Evolutionary conservation across 2,888 invertebrate species (phyloP).

Genomic region (Rapana venosa): DNA sequence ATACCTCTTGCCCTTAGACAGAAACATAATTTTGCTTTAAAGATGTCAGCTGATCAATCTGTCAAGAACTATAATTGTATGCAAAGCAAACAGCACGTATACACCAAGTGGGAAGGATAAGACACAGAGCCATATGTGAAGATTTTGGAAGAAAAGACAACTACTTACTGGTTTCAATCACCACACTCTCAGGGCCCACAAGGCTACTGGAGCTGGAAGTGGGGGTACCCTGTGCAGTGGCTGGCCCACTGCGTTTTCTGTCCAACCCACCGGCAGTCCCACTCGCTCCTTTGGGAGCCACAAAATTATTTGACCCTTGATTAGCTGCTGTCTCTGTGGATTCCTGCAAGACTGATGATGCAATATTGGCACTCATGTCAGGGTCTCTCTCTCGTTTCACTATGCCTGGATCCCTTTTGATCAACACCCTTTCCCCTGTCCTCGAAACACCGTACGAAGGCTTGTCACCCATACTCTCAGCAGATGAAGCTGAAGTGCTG

Average conservation of each 20-base stretch:
- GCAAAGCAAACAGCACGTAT: background rate
- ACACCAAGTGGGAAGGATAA: background rate
- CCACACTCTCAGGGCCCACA: slow-evolving; percentile 31
- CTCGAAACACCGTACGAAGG: slow-evolving; percentile 1
- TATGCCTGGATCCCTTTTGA: background rate
- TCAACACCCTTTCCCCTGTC: slow-evolving; percentile 7
- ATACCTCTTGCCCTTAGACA: background rate
- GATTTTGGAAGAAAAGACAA: background rate
- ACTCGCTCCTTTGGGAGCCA: slow-evolving; percentile 9
- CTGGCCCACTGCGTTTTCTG: slow-evolving; percentile 34
- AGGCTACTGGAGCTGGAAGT: slow-evolving; percentile 1
- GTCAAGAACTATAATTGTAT: background rate
- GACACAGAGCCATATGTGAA: no score
- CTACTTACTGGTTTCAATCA: slow-evolving; percentile 38
- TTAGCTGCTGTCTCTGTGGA: slow-evolving; percentile 33
- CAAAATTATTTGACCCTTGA: slow-evolving; percentile 16
- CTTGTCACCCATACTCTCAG: background rate
- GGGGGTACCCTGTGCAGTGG: background rate
- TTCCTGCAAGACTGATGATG: slow-evolving; percentile 28
- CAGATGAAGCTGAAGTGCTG: background rate
- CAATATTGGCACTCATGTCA: slow-evolving; percentile 27
- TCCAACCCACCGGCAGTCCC: background rate
- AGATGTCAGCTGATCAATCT: background rate
- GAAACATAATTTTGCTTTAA: background rate
- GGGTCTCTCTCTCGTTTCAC: slow-evolving; percentile 26